Evolutionary conservation across 2,888 invertebrate species (phyloP).

Genomic region (Agriopis leucophaearia): DNA sequence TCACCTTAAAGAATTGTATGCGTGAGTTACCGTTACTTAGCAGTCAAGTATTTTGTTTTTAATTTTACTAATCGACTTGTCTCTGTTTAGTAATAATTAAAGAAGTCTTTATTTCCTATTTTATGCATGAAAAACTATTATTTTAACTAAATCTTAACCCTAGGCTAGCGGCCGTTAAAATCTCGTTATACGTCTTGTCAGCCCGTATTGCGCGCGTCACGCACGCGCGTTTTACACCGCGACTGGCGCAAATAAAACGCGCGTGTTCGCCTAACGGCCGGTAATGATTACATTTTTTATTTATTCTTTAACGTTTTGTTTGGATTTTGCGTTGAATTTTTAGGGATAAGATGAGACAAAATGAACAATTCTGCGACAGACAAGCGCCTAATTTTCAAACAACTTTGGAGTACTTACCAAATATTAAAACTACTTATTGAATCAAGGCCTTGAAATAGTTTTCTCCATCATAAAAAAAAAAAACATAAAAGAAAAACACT

Average conservation of each 20-base stretch:
- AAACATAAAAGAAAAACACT: too few relatives aligned
- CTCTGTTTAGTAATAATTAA: too few relatives aligned
- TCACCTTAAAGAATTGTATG: too few relatives aligned
- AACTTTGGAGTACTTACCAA: too few relatives aligned
- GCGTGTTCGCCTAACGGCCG: conserved; percentile 67
- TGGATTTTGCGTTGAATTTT: conserved; percentile 40
- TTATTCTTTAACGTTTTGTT: conserved; percentile 51
- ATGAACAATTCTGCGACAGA: background rate
- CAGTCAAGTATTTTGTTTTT: too few relatives aligned
- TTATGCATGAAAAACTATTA: background rate
- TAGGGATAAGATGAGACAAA: conserved; percentile 45
- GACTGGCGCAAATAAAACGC: conserved; percentile 66
- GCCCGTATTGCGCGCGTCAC: conserved; percentile 43
- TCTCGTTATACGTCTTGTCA: conserved; percentile 14
- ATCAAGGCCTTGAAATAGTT: too few relatives aligned
- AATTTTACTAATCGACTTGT: too few relatives aligned
- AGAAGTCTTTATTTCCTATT: too few relatives aligned
- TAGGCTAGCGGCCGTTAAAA: conserved; percentile 4
- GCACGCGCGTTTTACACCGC: conserved; percentile 47
- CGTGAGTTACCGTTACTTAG: too few relatives aligned
- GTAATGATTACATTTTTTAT: conserved; percentile 69
- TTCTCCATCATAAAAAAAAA: too few relatives aligned
- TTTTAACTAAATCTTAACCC: background rate
- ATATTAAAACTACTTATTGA: too few relatives aligned
- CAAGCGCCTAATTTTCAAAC: too few relatives aligned